Percentiles rank a stretch among this genome's conserved stretches.
Conservation (phyloP, 2,113 vertebrate genomes). For the Pithys albifrons region DNA sequence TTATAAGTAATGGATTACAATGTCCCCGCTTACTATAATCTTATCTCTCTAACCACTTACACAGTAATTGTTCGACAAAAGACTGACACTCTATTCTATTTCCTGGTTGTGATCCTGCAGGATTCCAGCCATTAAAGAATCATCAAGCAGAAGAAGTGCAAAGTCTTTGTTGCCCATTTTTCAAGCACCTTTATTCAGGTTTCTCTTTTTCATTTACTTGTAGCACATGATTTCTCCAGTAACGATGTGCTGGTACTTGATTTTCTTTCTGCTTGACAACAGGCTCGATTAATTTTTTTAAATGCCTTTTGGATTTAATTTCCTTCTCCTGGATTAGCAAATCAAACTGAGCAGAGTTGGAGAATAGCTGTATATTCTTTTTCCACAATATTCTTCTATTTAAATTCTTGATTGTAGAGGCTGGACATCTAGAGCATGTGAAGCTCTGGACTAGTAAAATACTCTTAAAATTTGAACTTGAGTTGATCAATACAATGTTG, state of each 20-base stretch:
- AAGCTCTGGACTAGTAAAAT: not conserved
- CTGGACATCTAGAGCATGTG: not conserved
- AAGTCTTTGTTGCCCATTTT: conserved; percentile 17
- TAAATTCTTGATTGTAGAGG: not conserved
- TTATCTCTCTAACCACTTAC: conserved; percentile 56
- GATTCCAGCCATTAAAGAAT: conserved; percentile 42
- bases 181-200: conserved; percentile 26
- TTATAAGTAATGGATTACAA: conserved; percentile 40
- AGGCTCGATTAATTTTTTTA: not conserved
- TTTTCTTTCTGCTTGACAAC: conserved; percentile 12
- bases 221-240: not conserved
- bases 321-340: conserved; percentile 2
- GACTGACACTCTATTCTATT: conserved; percentile 20
- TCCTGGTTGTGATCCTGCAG: conserved; percentile 28
- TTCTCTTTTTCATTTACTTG: conserved; percentile 35
- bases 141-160: conserved; percentile 26
- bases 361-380: not conserved
- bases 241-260: conserved; percentile 1
- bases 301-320: conserved; percentile 28
- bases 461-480: not conserved
- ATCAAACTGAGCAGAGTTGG: not conserved
- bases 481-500: not conserved
- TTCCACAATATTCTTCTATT: not conserved
- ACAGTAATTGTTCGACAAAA: conserved; percentile 30
- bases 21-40: not conserved